phyloP scores from a whole-genome alignment of 2,113 vertebrate genomes.

The Salvelinus fontinalis region DNA sequence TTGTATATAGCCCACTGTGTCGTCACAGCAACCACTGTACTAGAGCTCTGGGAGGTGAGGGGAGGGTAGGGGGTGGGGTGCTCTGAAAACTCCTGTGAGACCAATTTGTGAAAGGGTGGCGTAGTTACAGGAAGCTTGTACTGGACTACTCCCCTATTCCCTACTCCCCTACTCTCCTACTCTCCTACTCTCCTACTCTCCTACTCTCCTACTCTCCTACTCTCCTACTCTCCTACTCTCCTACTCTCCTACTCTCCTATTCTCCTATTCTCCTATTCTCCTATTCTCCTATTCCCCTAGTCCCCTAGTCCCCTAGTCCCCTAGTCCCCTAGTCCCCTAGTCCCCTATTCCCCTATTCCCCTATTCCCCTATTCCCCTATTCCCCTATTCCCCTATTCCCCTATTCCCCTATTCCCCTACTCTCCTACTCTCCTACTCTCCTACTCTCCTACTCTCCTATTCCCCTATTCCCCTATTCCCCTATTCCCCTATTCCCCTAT shows the following conservation, averaged over 20 bases:
- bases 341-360: no score
- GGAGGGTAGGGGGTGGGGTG: neutral
- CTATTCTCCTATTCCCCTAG: neutral
- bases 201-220: neutral
- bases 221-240: neutral
- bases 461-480: neutral
- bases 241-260: neutral
- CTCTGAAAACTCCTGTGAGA: neutral
- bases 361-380: neutral
- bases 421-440: conserved; percentile 2
- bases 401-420: neutral
- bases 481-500: neutral
- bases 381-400: neutral
- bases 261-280: neutral
- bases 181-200: no score
- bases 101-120: conserved; percentile 23
- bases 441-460: neutral
- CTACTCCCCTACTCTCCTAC: neutral
- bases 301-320: neutral
- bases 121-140: conserved; percentile 2
- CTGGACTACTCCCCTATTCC: neutral
- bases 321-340: neutral
- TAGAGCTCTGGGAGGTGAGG: neutral
- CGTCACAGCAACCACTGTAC: conserved; percentile 6
- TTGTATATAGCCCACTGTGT: conserved; percentile 33